Evolutionary conservation across 2,797 vertebrate species (phyloP).

Genomic region (Crossoptilon crossoptilon): DNA sequence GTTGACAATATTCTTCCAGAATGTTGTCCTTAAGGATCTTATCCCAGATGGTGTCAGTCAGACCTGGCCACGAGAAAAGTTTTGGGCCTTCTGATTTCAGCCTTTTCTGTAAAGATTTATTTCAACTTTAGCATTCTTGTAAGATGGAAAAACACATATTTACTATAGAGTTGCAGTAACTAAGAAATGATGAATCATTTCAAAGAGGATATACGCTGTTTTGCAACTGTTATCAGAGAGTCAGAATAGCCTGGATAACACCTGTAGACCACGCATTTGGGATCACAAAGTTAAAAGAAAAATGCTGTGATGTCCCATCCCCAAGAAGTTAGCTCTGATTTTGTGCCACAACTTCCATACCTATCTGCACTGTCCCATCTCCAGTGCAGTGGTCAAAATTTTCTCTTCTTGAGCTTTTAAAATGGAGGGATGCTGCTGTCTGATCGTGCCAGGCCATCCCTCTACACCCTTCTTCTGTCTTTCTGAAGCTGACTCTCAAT

Average conservation of each 20-base stretch:
- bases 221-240: background rate
- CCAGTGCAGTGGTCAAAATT: background rate
- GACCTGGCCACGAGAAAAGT: background rate
- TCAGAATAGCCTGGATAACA: background rate
- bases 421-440: background rate
- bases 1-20: background rate
- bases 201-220: background rate
- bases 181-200: background rate
- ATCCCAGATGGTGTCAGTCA: background rate
- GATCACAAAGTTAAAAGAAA: background rate
- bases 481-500: background rate
- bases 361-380: background rate
- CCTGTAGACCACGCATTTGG: rapidly evolving
- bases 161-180: background rate
- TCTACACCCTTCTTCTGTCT: background rate
- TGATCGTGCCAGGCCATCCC: rapidly evolving
- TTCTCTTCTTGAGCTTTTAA: background rate
- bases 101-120: background rate
- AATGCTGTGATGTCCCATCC: background rate
- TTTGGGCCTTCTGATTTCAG: conserved; percentile 5
- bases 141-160: background rate
- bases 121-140: background rate
- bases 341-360: background rate
- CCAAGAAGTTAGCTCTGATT: background rate
- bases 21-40: background rate